Evolutionary conservation across 2,888 invertebrate genomes (phyloP).

Genomic region (Nephrotoma appendiculata): DNA sequence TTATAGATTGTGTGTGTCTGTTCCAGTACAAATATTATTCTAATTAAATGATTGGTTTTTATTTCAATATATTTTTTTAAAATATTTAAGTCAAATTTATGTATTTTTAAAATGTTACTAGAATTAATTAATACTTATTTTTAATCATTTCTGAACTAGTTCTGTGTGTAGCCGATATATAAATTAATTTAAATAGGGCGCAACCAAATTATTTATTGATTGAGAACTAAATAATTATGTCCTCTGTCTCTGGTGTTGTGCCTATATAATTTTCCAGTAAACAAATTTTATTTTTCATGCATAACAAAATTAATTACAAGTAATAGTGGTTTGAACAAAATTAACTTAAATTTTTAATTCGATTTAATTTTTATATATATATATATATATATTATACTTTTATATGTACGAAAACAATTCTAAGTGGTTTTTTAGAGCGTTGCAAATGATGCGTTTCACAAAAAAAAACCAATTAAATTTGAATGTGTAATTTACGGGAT

Average conservation of each 20-base stretch:
- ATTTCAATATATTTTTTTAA: not conserved
- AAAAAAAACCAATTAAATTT: not conserved
- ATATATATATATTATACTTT: not conserved
- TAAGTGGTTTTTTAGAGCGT: too few species aligned
- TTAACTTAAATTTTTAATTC: not conserved
- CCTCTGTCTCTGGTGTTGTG: not conserved
- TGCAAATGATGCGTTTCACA: too few species aligned
- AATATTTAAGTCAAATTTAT: not conserved
- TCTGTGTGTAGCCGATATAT: not conserved
- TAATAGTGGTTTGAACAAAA: not conserved
- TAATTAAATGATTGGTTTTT: not conserved
- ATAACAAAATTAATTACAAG: not conserved
- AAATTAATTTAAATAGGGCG: not conserved
- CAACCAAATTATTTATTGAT: not conserved
- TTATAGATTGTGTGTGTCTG: not conserved
- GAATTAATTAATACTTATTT: not conserved
- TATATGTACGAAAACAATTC: too few species aligned
- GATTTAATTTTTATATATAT: not conserved
- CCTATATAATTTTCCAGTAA: not conserved
- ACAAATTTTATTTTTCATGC: not conserved
- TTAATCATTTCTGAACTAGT: not conserved
- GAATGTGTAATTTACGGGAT: not conserved
- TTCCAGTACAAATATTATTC: not conserved
- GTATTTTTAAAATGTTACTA: not conserved
- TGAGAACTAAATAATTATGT: not conserved